Evolutionary conservation across 1,140 invertebrate genomes (phyloP).

Genomic region (Vollenhovia emeryi): DNA sequence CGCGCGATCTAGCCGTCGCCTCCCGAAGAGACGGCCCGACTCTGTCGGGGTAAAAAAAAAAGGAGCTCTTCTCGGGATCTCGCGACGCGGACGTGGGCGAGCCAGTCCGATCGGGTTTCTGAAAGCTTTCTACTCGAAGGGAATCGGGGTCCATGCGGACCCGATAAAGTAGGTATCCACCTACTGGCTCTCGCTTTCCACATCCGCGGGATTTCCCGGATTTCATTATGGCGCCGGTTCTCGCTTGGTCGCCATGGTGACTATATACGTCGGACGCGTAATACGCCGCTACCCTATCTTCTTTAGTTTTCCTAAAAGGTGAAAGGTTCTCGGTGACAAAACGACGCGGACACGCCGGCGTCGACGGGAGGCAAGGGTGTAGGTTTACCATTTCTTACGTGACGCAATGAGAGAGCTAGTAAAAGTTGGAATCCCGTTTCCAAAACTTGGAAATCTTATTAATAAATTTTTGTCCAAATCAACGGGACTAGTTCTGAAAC

Average conservation of each 20-base stretch:
- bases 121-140: constrained; percentile 59
- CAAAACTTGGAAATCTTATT: no score
- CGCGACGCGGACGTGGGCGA: constrained; percentile 8
- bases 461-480: no score
- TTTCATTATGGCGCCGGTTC: constrained; percentile 68
- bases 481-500: no score
- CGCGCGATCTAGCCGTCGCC: neutral
- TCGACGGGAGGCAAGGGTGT: constrained; percentile 43
- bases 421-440: no score
- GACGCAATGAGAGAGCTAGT: no score
- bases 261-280: constrained; percentile 52
- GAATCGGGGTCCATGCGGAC: constrained; percentile 48
- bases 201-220: constrained; percentile 63
- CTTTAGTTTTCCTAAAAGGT: constrained; percentile 65
- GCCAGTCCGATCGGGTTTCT: constrained; percentile 45
- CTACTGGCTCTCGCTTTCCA: constrained; percentile 16
- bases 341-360: constrained; percentile 11
- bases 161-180: constrained; percentile 48
- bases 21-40: neutral
- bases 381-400: constrained; percentile 68
- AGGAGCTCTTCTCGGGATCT: constrained; percentile 18
- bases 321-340: constrained; percentile 61
- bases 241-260: constrained; percentile 68
- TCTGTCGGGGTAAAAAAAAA: neutral
- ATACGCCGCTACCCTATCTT: constrained; percentile 61